Evolutionary conservation across 2,888 invertebrate species (phyloP).

Genomic region (Girardia tigrina): DNA sequence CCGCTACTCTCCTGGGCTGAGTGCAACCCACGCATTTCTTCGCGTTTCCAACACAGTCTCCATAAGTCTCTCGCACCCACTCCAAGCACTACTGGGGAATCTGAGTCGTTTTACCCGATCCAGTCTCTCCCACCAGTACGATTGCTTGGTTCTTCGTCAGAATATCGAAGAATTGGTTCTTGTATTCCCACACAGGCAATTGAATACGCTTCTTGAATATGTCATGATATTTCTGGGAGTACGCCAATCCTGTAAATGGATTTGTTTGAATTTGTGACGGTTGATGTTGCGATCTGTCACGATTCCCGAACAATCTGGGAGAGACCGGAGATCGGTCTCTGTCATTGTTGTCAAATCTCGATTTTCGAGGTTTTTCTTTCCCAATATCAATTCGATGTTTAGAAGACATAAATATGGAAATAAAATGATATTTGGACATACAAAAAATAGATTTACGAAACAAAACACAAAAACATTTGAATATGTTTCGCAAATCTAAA

Average conservation of each 20-base stretch:
- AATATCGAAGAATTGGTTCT: constrained; percentile 81
- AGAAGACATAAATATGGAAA: too few relatives aligned
- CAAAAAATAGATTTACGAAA: too few relatives aligned
- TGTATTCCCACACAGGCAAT: constrained; percentile 93
- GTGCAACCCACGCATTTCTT: constrained; percentile 80
- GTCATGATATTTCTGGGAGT: constrained; percentile 74
- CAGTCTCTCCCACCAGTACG: constrained; percentile 82
- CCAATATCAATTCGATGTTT: too few relatives aligned
- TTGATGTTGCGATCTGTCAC: background rate
- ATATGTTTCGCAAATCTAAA: too few relatives aligned
- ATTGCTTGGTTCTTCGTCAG: constrained; percentile 82
- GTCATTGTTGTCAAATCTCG: constrained; percentile 31
- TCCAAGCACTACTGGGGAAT: constrained; percentile 75
- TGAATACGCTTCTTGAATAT: constrained; percentile 68
- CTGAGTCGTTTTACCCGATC: constrained; percentile 92
- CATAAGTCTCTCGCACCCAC: constrained; percentile 46
- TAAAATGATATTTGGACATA: too few relatives aligned
- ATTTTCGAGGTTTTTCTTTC: too few relatives aligned
- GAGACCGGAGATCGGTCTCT: constrained; percentile 27
- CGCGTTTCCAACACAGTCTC: too few relatives aligned
- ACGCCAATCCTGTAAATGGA: constrained; percentile 60
- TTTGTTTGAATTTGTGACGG: background rate
- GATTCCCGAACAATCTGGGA: background rate
- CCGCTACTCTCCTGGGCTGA: constrained; percentile 87
- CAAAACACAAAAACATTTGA: too few relatives aligned